These are phyloP conservation scores for Taenaris catops DNA, from an alignment of 2,888 invertebrate genomes.

Conservation along the genomic window DNA sequence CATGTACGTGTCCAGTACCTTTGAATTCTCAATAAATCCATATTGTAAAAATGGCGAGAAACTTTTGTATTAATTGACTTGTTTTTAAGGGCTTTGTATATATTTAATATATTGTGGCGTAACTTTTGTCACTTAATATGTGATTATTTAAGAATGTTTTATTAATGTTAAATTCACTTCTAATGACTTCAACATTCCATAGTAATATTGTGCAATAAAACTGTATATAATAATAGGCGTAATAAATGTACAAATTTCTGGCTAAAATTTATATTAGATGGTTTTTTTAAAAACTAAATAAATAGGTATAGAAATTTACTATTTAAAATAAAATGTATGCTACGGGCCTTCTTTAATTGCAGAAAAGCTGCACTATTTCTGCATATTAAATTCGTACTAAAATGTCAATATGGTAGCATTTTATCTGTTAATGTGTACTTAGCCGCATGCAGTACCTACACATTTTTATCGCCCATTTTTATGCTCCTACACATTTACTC, in stretches of 20 bases:
- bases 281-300: conserved; percentile 10
- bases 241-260: conserved; percentile 35
- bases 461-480: too few species aligned
- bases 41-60: conserved; percentile 10
- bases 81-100: conserved; percentile 18
- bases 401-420: too few species aligned
- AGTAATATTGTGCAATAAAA: conserved; percentile 63
- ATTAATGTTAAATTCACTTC: conserved; percentile 5
- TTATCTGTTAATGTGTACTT: too few species aligned
- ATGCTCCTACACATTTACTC: too few species aligned
- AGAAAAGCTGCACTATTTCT: too few species aligned
- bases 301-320: conserved; percentile 6
- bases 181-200: conserved; percentile 58
- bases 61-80: conserved; percentile 16
- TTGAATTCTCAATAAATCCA: conserved; percentile 32
- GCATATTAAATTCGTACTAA: too few species aligned
- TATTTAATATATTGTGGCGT: conserved; percentile 13
- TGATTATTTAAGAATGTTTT: conserved; percentile 7
- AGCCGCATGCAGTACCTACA: too few species aligned
- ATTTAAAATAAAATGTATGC: conserved; percentile 4
- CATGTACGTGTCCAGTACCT: conserved; percentile 41
- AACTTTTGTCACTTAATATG: conserved; percentile 8
- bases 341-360: background rate
- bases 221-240: conserved; percentile 35
- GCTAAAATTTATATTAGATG: conserved; percentile 20